These are phyloP conservation scores for Ceraclea dissimilis DNA, from an alignment of 2,888 invertebrate species.

Conservation along the genomic window DNA sequence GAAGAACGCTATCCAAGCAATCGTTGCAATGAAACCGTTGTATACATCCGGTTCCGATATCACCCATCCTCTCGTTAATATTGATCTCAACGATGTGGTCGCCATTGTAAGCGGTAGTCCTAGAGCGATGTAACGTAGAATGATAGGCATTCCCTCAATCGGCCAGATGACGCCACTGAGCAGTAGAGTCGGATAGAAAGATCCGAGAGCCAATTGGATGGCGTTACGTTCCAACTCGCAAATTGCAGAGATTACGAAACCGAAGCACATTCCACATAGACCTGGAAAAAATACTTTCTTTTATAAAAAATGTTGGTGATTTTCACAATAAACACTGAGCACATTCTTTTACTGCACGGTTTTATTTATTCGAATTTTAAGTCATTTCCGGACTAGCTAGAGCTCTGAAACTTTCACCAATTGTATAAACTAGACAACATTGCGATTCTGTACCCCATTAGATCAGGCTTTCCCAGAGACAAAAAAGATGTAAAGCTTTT, in stretches of 20 bases:
- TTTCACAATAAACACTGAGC: too few relatives aligned
- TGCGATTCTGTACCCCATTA: too few relatives aligned
- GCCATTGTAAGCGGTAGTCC: conserved; percentile 83
- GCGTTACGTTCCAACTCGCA: conserved; percentile 90
- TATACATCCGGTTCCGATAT: conserved; percentile 76
- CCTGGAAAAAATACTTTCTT: conserved; percentile 36
- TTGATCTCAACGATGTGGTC: conserved; percentile 83
- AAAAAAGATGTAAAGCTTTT: too few relatives aligned
- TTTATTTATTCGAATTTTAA: too few relatives aligned
- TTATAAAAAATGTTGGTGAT: not conserved
- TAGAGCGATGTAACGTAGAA: conserved; percentile 73
- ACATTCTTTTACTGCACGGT: too few relatives aligned
- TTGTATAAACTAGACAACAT: too few relatives aligned
- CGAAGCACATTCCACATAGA: conserved; percentile 94
- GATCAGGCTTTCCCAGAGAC: too few relatives aligned
- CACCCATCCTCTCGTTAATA: conserved; percentile 83
- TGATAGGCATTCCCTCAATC: conserved; percentile 87
- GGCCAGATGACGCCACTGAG: conserved; percentile 96
- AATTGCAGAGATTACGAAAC: conserved; percentile 87
- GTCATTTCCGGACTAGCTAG: too few relatives aligned
- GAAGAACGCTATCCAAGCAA: conserved; percentile 79
- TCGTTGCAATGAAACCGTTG: conserved; percentile 77
- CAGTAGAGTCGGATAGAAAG: conserved; percentile 89
- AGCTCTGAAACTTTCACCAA: too few relatives aligned
- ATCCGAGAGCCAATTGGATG: conserved; percentile 86